These are phyloP conservation scores for Beaufortia kweichowensis DNA, from an alignment of 2,113 vertebrate species.

Conservation along the genomic window DNA sequence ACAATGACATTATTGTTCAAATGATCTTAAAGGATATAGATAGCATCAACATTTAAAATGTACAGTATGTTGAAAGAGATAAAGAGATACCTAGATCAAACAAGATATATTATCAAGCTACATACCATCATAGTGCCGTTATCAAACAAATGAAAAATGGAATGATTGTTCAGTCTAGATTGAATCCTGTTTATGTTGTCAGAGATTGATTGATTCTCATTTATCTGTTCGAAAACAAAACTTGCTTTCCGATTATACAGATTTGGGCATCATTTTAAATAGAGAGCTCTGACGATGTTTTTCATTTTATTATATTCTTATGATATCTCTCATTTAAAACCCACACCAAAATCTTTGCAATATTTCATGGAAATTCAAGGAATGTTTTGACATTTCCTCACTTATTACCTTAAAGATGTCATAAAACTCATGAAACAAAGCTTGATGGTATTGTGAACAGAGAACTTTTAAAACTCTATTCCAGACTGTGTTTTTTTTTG, in stretches of 20 bases:
- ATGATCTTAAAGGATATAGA: neutral
- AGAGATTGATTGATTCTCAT: neutral
- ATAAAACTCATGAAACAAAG: neutral
- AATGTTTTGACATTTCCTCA: no score
- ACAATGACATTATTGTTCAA: neutral
- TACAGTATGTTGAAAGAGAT: neutral
- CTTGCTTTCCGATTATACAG: neutral
- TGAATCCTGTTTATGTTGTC: neutral
- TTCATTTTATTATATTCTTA: neutral
- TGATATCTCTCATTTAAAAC: neutral
- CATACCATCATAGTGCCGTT: neutral
- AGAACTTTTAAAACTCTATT: no score
- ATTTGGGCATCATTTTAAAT: neutral
- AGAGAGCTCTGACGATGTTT: neutral
- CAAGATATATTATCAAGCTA: neutral
- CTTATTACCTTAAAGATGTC: no score
- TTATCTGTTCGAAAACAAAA: conserved; percentile 8
- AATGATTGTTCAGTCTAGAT: neutral
- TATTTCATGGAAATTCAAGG: no score
- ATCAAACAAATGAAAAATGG: neutral
- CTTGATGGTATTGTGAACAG: neutral
- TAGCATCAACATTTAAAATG: neutral
- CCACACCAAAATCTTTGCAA: neutral
- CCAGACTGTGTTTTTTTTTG: no score
- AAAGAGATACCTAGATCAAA: neutral